Base-by-base conservation (phyloP, 2,888 invertebrate species). In the Aethes cnicana region DNA sequence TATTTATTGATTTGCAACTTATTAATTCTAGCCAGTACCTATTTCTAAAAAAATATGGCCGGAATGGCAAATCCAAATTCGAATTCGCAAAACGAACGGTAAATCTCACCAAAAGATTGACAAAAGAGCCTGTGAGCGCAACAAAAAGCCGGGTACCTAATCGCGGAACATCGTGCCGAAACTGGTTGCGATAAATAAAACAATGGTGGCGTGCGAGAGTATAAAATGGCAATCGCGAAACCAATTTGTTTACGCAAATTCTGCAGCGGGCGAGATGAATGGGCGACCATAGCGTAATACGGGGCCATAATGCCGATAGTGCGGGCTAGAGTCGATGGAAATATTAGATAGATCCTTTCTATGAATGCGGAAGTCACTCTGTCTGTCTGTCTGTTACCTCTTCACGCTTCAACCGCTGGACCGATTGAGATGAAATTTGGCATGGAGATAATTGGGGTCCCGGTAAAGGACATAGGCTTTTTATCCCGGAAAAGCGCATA, bases 221-320 rank as follows among this genome's bases (percentile, higher is more conserved):
- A 87, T 88, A 88, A 89, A 88, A 89, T 89, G 88, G 89, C 88
- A 89, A 89, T 89, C 87, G 87, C 85, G 84, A 86, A 89, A 89
- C 89, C 89, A 89, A 89, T 89, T 89, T 89, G 89, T 89, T 89
- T 89, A 89, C 89, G 89, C 89, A 89, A 89, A 89, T 89, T 89
- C 87, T 88, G 87, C 85, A 87, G 81, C 84, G 80, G 77, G 79
- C 77, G 84, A 84, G 88, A 89, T 88, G 89, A 87, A 89, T 89
- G 88, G 88, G 77, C 85, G 74, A 84, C 84, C 86, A 85, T 86
- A 80, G 77, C 82, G 86, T 86, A 84, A 86, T 87, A 86, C 85
- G 78, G 79, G 71, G 62, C 58, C 64, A 63, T 75, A 74, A 75
- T 74, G 49, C 47, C 68, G 74, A 54, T 56, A 56, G 55, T 58